phyloP scores from a whole-genome alignment of 2,113 vertebrate genomes.

The western clawed frog (Xenopus tropicalis) region DNA sequence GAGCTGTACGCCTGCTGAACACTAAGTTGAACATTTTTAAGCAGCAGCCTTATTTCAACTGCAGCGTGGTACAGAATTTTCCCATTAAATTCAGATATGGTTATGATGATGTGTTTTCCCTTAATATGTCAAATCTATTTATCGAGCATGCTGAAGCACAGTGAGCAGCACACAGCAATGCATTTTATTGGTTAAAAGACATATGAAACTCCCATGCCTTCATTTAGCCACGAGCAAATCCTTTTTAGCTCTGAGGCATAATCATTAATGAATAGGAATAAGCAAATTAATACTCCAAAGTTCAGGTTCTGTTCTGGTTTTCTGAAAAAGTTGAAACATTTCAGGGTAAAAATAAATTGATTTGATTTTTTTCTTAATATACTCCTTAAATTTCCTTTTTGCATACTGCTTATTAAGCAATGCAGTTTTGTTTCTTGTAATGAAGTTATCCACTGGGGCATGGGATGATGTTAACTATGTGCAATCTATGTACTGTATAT shows the following conservation, averaged over 20 bases:
- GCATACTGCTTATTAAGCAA: too few species aligned
- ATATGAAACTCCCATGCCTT: background rate
- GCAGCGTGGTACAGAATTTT: background rate
- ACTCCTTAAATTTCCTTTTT: too few species aligned
- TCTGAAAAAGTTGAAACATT: too few species aligned
- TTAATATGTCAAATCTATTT: slow-evolving; percentile 15
- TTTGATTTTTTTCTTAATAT: too few species aligned
- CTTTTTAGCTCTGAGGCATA: background rate
- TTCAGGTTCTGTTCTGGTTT: background rate
- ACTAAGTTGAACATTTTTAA: slow-evolving; percentile 39
- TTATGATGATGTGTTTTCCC: slow-evolving; percentile 23
- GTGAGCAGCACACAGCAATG: background rate
- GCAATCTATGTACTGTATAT: too few species aligned
- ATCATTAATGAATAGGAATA: background rate
- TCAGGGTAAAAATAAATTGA: too few species aligned
- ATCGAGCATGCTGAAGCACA: slow-evolving; percentile 7
- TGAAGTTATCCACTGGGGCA: too few species aligned
- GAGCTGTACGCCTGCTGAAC: slow-evolving; percentile 42
- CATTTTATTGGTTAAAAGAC: background rate
- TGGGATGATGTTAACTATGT: too few species aligned
- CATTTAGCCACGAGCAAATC: background rate
- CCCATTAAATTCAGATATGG: slow-evolving; percentile 5
- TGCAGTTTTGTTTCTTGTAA: too few species aligned
- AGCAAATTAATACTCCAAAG: background rate
- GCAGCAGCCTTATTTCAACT: slow-evolving; percentile 9